Percentiles rank a stretch among this genome's conserved stretches.
phyloP scores from a whole-genome alignment of 2,797 vertebrate species.

The Coilia nasus region DNA sequence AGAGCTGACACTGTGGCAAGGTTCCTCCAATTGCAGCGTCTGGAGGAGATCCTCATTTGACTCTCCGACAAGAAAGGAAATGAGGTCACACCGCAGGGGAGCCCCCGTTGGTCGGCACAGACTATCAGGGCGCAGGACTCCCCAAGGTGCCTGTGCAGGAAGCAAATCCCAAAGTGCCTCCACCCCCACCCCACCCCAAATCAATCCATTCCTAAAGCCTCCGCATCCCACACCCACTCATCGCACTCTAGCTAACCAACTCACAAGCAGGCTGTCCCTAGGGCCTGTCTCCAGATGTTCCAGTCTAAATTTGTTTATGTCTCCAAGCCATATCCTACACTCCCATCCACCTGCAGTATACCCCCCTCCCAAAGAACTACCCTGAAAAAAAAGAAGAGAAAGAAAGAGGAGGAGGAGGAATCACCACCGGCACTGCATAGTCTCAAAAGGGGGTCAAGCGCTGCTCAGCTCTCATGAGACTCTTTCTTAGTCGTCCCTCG shows the following conservation, averaged over 20 bases:
- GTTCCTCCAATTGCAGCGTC: conserved; percentile 51
- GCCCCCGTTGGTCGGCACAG: conserved; percentile 24
- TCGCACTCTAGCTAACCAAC: neutral
- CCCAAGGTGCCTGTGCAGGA: conserved; percentile 45
- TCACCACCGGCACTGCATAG: neutral
- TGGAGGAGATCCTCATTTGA: conserved; percentile 49
- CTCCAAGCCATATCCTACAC: too few relatives aligned
- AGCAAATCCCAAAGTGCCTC: neutral
- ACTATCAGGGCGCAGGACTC: conserved; percentile 20
- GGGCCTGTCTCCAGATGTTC: neutral
- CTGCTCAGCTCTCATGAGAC: conserved; percentile 58
- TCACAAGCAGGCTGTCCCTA: neutral
- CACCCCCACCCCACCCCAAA: conserved; percentile 48
- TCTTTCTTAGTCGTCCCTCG: conserved; percentile 42
- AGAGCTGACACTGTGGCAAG: conserved; percentile 49
- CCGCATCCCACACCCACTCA: conserved; percentile 33
- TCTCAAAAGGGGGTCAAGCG: neutral
- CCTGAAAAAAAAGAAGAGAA: neutral
- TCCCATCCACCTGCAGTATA: too few relatives aligned
- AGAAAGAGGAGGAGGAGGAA: neutral
- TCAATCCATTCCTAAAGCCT: conserved; percentile 66
- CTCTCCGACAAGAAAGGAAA: conserved; percentile 46
- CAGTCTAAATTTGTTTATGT: too few relatives aligned
- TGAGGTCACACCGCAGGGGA: conserved; percentile 50
- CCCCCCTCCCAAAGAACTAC: neutral